Conservation (phyloP, 2,797 vertebrate genomes). For the Delichon dasypus region DNA sequence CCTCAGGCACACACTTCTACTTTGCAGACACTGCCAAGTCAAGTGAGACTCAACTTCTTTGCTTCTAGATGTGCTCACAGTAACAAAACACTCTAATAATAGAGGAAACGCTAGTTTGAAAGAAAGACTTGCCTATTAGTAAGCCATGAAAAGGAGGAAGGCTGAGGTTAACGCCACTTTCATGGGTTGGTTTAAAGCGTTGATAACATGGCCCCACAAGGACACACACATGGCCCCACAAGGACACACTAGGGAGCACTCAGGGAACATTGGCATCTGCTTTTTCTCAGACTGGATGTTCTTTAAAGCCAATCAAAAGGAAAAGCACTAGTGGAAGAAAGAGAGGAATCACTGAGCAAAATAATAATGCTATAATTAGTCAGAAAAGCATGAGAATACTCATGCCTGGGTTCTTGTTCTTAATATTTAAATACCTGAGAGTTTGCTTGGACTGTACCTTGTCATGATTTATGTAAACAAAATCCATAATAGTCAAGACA, state of each 20-base stretch:
- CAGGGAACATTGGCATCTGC: background rate
- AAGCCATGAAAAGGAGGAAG: background rate
- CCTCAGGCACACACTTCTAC: background rate
- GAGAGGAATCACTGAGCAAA: background rate
- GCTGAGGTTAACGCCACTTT: fast-evolving
- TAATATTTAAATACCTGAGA: background rate
- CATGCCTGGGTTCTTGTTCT: background rate
- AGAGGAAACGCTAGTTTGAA: background rate
- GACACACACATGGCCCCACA: background rate
- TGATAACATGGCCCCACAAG: background rate
- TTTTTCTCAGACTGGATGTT: background rate
- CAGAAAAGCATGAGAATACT: background rate
- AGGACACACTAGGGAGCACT: background rate
- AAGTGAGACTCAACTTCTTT: background rate
- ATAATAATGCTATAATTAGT: background rate
- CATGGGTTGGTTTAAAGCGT: background rate
- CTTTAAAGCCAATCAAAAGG: background rate
- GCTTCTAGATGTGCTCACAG: background rate
- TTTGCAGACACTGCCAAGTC: background rate
- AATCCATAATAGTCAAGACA: background rate
- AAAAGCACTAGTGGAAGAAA: background rate
- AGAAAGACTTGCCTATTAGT: background rate
- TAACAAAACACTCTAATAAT: background rate
- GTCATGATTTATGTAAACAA: background rate
- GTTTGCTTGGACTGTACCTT: background rate